Conservation (phyloP, 2,113 vertebrate species). For the Phalacrocorax pelagicus region DNA sequence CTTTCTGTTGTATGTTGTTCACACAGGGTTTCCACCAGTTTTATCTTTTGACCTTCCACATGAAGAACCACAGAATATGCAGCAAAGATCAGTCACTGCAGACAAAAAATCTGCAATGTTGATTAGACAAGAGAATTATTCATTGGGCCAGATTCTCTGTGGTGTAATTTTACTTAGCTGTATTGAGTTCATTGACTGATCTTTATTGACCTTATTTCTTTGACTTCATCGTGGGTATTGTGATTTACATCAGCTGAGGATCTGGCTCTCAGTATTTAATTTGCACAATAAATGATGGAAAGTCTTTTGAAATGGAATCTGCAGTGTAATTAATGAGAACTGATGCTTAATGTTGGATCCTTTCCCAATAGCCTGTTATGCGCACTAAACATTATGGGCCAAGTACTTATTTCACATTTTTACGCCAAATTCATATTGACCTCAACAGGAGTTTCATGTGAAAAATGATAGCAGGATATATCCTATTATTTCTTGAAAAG, state of each 20-base stretch:
- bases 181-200: slow-evolving; percentile 35
- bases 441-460: slow-evolving; percentile 13
- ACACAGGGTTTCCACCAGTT: background rate
- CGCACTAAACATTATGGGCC: slow-evolving; percentile 32
- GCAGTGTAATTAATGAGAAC: slow-evolving; percentile 52
- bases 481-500: slow-evolving; percentile 44
- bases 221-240: background rate
- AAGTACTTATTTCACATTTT: slow-evolving; percentile 41
- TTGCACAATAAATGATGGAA: slow-evolving; percentile 39
- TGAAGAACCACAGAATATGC: background rate
- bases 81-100: slow-evolving; percentile 6
- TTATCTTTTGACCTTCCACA: slow-evolving; percentile 21
- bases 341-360: slow-evolving; percentile 27
- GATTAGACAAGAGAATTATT: slow-evolving; percentile 26
- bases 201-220: slow-evolving; percentile 43
- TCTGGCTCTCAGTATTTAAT: slow-evolving; percentile 24
- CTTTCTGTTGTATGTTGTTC: background rate
- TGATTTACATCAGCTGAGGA: slow-evolving; percentile 36
- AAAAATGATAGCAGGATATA: slow-evolving; percentile 23
- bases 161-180: background rate
- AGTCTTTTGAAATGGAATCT: slow-evolving; percentile 51
- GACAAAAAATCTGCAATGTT: slow-evolving; percentile 9
- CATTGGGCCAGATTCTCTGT: slow-evolving; percentile 13
- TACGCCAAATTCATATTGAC: slow-evolving; percentile 30
- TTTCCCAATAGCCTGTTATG: slow-evolving; percentile 38